phyloP scores from a whole-genome alignment of 37 sponge, comb jelly and placozoan species.

The Aplysina aerophoba region DNA sequence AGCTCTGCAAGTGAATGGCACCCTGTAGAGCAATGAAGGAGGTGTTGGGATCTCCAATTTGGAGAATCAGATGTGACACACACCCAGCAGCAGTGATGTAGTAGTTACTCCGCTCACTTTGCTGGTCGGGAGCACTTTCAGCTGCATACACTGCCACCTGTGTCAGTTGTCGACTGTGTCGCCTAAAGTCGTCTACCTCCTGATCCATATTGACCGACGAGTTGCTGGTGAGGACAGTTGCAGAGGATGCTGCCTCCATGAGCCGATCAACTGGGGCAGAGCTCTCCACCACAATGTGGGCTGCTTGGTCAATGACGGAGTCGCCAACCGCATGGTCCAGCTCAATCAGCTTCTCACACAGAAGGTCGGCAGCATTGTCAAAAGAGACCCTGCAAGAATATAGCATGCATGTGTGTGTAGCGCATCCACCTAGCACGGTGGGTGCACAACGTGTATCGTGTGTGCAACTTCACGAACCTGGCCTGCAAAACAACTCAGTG shows the following conservation, averaged over 20 bases:
- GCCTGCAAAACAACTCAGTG: too few species aligned
- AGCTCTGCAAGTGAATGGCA: too few species aligned
- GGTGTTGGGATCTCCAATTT: too few species aligned
- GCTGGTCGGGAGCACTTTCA: conserved; percentile 60
- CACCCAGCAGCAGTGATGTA: too few species aligned
- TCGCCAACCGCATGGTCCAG: conserved; percentile 68
- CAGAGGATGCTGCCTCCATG: conserved; percentile 53
- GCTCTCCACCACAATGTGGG: conserved; percentile 71
- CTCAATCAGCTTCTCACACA: conserved; percentile 67
- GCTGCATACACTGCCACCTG: conserved; percentile 84
- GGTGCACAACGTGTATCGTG: too few species aligned
- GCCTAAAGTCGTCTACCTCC: conserved; percentile 66
- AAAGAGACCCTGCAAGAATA: conserved; percentile 40
- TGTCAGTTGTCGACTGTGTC: conserved; percentile 69
- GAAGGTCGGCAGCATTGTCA: conserved; percentile 63
- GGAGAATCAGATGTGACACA: too few species aligned
- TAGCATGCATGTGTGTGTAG: background rate
- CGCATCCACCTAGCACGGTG: too few species aligned
- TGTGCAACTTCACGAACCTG: too few species aligned
- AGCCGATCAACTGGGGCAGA: conserved; percentile 71
- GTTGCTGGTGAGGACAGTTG: background rate
- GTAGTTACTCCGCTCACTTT: conserved; percentile 45
- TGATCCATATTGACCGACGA: conserved; percentile 20
- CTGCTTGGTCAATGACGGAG: conserved; percentile 73
- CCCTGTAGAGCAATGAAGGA: too few species aligned